Evolutionary conservation across 2,888 invertebrate species (phyloP).

Genomic region (Quadroppia sp.): DNA sequence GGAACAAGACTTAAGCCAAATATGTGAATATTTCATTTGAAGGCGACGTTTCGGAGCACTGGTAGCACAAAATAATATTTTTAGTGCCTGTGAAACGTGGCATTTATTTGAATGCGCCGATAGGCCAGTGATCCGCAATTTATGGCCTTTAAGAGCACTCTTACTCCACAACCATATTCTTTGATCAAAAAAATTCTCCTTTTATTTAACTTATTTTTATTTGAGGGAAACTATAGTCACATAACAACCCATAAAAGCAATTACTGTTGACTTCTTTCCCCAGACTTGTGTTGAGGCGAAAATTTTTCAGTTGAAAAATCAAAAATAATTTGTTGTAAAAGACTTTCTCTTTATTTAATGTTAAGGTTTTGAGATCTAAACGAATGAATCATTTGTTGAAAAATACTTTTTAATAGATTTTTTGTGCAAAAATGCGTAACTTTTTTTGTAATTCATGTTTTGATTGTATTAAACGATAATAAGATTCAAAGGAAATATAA

Average conservation of each 20-base stretch:
- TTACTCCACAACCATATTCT: not conserved
- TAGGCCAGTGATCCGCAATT: slow-evolving; percentile 27
- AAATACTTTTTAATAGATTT: not conserved
- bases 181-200: not conserved
- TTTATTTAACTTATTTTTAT: not conserved
- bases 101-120: not conserved
- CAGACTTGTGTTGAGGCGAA: not conserved
- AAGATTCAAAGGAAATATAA: not conserved
- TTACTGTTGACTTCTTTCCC: not conserved
- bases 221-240: not conserved
- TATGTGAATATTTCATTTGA: slow-evolving; percentile 14
- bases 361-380: not conserved
- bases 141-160: not conserved
- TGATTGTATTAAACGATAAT: not conserved
- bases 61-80: not conserved
- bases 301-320: slow-evolving; percentile 7
- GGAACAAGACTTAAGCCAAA: slow-evolving; percentile 17
- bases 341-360: not conserved
- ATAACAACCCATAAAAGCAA: not conserved
- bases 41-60: slow-evolving; percentile 9
- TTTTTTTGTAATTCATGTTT: not conserved
- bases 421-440: not conserved
- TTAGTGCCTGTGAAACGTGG: slow-evolving; percentile 23
- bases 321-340: slow-evolving; percentile 18
- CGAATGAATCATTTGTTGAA: not conserved